Percentiles rank a stretch among this genome's conserved stretches.
These are phyloP conservation scores for Champsocephalus gunnari DNA, from an alignment of 2,797 vertebrate genomes.

Conservation along the genomic window DNA sequence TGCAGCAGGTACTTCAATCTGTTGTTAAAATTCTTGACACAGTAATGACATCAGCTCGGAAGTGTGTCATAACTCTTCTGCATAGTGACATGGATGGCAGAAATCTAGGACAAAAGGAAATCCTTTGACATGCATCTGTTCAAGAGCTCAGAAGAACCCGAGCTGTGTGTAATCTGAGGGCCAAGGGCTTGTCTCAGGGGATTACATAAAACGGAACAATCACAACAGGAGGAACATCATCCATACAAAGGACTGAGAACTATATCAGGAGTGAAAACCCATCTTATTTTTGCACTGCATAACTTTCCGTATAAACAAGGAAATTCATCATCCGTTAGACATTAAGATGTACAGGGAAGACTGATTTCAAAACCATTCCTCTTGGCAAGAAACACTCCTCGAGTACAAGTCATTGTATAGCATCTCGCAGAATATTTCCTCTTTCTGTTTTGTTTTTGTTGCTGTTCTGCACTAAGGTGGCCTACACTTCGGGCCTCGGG, in stretches of 20 bases:
- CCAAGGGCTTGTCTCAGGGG: constrained; percentile 24
- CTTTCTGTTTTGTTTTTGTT: constrained; percentile 34
- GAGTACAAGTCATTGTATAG: constrained; percentile 46
- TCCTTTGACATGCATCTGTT: constrained; percentile 70
- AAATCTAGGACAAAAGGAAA: constrained; percentile 68
- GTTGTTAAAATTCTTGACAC: constrained; percentile 44
- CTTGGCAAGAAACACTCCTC: constrained; percentile 19
- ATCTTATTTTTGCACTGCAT: neutral
- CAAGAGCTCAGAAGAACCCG: constrained; percentile 53
- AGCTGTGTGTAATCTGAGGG: constrained; percentile 39
- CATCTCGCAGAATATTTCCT: constrained; percentile 37
- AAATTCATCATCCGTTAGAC: constrained; percentile 25
- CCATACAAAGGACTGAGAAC: constrained; percentile 15
- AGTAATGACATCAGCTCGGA: constrained; percentile 60
- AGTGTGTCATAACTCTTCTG: constrained; percentile 53
- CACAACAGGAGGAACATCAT: constrained; percentile 29
- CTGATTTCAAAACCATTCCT: constrained; percentile 46
- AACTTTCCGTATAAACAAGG: neutral
- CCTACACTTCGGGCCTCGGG: constrained; percentile 9
- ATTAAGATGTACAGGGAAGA: constrained; percentile 5
- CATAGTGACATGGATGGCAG: constrained; percentile 56
- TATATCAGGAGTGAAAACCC: neutral
- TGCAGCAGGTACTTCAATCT: constrained; percentile 62
- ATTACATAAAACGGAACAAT: constrained; percentile 1
- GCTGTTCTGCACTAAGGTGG: constrained; percentile 19